phyloP scores from a whole-genome alignment of 2,888 invertebrate genomes.

The Ceratothoa steindachneri region DNA sequence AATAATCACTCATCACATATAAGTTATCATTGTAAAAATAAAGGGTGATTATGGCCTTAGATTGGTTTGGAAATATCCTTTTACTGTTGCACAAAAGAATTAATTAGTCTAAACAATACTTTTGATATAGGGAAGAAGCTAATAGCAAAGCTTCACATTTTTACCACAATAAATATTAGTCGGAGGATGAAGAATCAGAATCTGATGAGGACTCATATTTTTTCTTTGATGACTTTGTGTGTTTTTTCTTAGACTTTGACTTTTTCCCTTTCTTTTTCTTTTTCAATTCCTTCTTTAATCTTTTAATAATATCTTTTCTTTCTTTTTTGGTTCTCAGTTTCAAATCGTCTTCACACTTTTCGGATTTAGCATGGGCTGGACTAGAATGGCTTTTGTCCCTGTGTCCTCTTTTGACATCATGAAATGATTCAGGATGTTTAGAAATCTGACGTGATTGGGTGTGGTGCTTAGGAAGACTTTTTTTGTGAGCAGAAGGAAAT shows the following conservation, averaged over 20 bases:
- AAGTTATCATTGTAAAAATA: no score
- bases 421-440: background rate
- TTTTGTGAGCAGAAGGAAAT: constrained; percentile 4
- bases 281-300: background rate
- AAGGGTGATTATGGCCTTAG: no score
- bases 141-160: no score
- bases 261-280: background rate
- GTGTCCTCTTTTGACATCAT: background rate
- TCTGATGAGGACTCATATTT: background rate
- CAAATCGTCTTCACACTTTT: background rate
- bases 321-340: background rate
- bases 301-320: background rate
- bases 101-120: no score
- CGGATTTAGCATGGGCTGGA: background rate
- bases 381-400: background rate
- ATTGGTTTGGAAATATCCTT: no score
- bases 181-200: background rate
- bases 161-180: no score
- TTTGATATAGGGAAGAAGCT: no score
- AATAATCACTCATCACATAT: no score
- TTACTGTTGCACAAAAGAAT: no score
- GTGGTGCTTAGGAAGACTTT: background rate
- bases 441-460: background rate
- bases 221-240: background rate
- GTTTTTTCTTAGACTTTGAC: constrained; percentile 9